These are phyloP conservation scores for Oreochromis mossambicus DNA, from an alignment of 2,797 vertebrate species.

Conservation along the genomic window DNA sequence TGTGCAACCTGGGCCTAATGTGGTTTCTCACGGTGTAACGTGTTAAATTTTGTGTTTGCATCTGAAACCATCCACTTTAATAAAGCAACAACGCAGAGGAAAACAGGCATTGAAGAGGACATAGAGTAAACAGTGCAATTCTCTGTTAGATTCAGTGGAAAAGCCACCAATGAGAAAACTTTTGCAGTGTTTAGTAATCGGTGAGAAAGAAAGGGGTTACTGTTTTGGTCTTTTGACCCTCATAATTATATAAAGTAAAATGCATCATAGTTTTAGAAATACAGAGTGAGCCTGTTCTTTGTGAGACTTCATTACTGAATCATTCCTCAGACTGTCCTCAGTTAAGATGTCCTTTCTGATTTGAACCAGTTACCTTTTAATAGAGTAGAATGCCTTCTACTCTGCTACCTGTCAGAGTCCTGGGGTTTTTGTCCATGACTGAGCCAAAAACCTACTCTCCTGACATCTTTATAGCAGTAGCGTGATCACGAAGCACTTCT, in stretches of 20 bases:
- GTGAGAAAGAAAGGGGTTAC: not conserved
- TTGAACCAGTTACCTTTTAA: not conserved
- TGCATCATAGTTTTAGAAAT: not conserved
- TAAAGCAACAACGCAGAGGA: not conserved
- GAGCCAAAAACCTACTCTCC: conserved; percentile 11
- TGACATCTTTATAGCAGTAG: conserved; percentile 19
- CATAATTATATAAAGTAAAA: not conserved
- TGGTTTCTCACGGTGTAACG: not conserved
- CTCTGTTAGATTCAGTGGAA: conserved; percentile 21
- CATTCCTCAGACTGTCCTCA: not conserved
- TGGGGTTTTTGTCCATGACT: conserved; percentile 13
- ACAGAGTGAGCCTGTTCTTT: not conserved
- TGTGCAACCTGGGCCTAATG: not conserved
- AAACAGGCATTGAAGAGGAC: not conserved
- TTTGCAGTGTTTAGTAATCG: not conserved
- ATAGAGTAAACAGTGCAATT: conserved; percentile 25
- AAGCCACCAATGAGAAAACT: not conserved
- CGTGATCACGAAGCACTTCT: conserved; percentile 6
- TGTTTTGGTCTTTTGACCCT: not conserved
- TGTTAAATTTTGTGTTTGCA: conserved; percentile 1
- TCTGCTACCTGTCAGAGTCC: not conserved
- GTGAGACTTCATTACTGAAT: not conserved
- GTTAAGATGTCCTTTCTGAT: not conserved
- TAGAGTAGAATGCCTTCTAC: not conserved
- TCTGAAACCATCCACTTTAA: conserved; percentile 11